These are phyloP conservation scores for Lepus europaeus DNA, from an alignment of 2,113 vertebrate species.

Conservation along the genomic window DNA sequence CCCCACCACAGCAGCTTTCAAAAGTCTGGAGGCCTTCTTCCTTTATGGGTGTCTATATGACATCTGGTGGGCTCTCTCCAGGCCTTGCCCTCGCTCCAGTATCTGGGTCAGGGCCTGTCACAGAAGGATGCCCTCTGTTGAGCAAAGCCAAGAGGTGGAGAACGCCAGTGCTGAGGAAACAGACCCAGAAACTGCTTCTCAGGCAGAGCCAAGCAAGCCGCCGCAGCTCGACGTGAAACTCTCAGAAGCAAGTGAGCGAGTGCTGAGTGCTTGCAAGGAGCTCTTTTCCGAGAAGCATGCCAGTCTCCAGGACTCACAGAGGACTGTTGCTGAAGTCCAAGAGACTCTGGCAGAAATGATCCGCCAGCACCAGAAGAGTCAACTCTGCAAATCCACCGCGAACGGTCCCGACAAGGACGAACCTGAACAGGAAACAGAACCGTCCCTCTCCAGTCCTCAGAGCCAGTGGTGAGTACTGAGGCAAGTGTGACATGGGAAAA, in stretches of 20 bases:
- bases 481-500: not conserved
- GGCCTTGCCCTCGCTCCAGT: slow-evolving; percentile 2
- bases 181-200: not conserved
- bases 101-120: slow-evolving; percentile 13
- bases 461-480: slow-evolving; percentile 82
- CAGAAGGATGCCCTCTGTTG: not conserved
- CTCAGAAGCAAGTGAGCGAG: slow-evolving; percentile 17
- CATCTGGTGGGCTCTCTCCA: slow-evolving; percentile 91
- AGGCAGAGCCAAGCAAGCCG: not conserved
- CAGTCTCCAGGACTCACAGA: slow-evolving; percentile 89
- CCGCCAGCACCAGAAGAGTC: slow-evolving; percentile 89
- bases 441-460: not conserved
- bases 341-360: slow-evolving; percentile 91
- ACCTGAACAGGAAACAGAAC: slow-evolving; percentile 56
- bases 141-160: not conserved
- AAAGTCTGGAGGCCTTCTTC: slow-evolving; percentile 92
- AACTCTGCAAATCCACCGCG: slow-evolving; percentile 75
- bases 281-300: slow-evolving; percentile 93
- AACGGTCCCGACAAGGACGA: slow-evolving; percentile 72
- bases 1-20: slow-evolving; percentile 84
- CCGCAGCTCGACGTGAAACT: not conserved
- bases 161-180: slow-evolving; percentile 48
- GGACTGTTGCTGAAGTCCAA: slow-evolving; percentile 89
- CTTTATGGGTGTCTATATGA: slow-evolving; percentile 91
- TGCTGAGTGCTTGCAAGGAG: slow-evolving; percentile 81